Evolutionary conservation across 2,888 invertebrate species (phyloP).

Genomic region (Drosophila siamana): DNA sequence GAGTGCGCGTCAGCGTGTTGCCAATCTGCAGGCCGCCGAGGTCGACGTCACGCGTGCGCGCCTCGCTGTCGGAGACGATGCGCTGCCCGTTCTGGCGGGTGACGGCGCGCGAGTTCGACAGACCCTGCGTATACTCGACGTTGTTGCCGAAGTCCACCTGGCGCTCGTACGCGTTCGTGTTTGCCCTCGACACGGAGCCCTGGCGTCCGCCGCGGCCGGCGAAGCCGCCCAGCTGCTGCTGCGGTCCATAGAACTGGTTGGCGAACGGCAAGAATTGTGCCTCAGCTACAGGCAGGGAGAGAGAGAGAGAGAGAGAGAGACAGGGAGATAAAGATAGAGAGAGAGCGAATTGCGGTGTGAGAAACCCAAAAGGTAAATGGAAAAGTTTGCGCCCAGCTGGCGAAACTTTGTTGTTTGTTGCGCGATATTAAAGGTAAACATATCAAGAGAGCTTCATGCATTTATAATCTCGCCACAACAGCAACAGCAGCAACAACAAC

Average conservation of each 20-base stretch:
- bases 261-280: slow-evolving; percentile 61
- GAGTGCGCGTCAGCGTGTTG: slow-evolving; percentile 79
- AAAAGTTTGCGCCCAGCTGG: slow-evolving; percentile 51
- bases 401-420: slow-evolving; percentile 67
- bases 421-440: slow-evolving; percentile 64
- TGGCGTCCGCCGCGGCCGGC: slow-evolving; percentile 33
- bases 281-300: slow-evolving; percentile 35
- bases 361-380: slow-evolving; percentile 38
- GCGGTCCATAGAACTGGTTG: slow-evolving; percentile 21
- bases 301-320: background rate
- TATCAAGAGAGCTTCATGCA: slow-evolving; percentile 55
- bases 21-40: slow-evolving; percentile 82
- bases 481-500: slow-evolving; percentile 10
- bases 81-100: slow-evolving; percentile 78
- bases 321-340: background rate
- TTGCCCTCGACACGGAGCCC: slow-evolving; percentile 78
- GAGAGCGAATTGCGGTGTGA: too few relatives aligned
- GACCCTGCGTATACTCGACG: slow-evolving; percentile 66
- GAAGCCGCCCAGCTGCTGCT: slow-evolving; percentile 25
- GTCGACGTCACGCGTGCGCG: slow-evolving; percentile 74
- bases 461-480: slow-evolving; percentile 46
- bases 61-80: slow-evolving; percentile 72
- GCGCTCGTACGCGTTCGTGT: slow-evolving; percentile 75
- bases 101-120: slow-evolving; percentile 77
- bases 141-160: slow-evolving; percentile 72